Percentiles rank a stretch among this genome's conserved stretches.
phyloP scores from a whole-genome alignment of 2,888 invertebrate genomes.

The Uropetala carovei region DNA sequence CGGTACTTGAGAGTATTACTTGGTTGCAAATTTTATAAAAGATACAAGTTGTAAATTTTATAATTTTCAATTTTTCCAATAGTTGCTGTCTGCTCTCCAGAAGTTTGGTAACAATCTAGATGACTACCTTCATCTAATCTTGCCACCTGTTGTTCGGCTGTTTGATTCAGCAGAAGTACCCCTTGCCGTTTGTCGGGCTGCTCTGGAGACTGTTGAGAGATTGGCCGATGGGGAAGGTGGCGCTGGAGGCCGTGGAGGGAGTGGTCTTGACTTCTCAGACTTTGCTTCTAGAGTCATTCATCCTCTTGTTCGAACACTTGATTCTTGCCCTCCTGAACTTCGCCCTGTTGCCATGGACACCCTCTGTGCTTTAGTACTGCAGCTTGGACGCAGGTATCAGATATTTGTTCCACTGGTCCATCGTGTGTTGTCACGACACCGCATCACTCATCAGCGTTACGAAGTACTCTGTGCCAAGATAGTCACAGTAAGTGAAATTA shows the following conservation, averaged over 20 bases:
- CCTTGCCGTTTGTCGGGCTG: constrained; percentile 80
- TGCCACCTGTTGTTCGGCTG: constrained; percentile 95
- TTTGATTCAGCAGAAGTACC: constrained; percentile 94
- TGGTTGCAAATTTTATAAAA: background rate
- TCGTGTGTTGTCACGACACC: constrained; percentile 87
- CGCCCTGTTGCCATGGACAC: constrained; percentile 92
- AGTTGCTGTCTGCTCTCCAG: constrained; percentile 89
- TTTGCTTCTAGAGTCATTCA: constrained; percentile 96
- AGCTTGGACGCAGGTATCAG: constrained; percentile 92
- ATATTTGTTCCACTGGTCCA: constrained; percentile 96
- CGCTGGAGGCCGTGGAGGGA: constrained; percentile 12
- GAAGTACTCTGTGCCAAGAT: constrained; percentile 87
- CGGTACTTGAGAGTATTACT: background rate
- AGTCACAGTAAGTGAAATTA: constrained; percentile 76
- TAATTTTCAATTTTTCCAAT: constrained; percentile 66
- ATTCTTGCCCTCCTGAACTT: constrained; percentile 84
- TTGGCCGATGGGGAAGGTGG: constrained; percentile 83
- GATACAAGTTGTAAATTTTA: background rate
- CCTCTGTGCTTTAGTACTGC: constrained; percentile 89
- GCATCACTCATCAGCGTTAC: constrained; percentile 86
- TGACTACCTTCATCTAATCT: constrained; percentile 95
- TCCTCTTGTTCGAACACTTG: constrained; percentile 91
- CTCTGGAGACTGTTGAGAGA: constrained; percentile 88
- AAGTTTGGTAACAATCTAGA: constrained; percentile 97
- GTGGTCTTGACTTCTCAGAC: constrained; percentile 89